phyloP scores from a whole-genome alignment of 2,888 invertebrate genomes.

The Nematopogon swammerdamellus region DNA sequence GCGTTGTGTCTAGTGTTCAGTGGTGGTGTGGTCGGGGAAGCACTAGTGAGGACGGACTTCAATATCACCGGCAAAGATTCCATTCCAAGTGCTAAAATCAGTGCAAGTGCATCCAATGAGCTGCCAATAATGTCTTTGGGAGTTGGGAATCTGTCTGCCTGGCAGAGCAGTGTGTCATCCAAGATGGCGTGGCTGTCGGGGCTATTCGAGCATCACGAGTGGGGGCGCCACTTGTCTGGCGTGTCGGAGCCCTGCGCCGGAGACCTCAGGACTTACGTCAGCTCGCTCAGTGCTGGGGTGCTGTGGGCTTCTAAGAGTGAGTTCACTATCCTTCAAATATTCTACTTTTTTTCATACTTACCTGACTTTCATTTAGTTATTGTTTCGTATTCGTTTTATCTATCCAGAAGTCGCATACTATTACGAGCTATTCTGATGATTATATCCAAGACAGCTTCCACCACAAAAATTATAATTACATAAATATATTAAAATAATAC shows the following conservation, averaged over 20 bases:
- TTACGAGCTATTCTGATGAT: no score
- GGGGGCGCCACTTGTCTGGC: constrained; percentile 42
- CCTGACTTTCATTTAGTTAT: no score
- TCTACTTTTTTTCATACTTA: no score
- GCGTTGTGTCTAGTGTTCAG: neutral
- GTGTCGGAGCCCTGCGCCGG: constrained; percentile 52
- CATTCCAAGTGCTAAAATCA: no score
- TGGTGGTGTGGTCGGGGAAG: neutral
- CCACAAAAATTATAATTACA: no score
- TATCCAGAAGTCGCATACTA: no score
- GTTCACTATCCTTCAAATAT: constrained; percentile 23
- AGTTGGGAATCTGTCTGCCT: constrained; percentile 12
- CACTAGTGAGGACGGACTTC: neutral
- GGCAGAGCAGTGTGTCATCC: constrained; percentile 19
- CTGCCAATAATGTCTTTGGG: constrained; percentile 29
- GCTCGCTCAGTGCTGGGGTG: constrained; percentile 61
- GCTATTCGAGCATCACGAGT: constrained; percentile 63
- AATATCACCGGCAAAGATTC: no score
- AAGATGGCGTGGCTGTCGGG: constrained; percentile 64
- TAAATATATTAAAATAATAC: no score
- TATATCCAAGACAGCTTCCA: no score
- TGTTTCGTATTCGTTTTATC: no score
- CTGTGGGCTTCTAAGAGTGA: constrained; percentile 80
- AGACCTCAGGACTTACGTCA: constrained; percentile 52
- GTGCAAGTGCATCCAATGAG: neutral